Percentiles rank a stretch among this genome's conserved stretches.
Evolutionary conservation across 2,888 invertebrate genomes (phyloP).

Genomic region (Apantesis nais): DNA sequence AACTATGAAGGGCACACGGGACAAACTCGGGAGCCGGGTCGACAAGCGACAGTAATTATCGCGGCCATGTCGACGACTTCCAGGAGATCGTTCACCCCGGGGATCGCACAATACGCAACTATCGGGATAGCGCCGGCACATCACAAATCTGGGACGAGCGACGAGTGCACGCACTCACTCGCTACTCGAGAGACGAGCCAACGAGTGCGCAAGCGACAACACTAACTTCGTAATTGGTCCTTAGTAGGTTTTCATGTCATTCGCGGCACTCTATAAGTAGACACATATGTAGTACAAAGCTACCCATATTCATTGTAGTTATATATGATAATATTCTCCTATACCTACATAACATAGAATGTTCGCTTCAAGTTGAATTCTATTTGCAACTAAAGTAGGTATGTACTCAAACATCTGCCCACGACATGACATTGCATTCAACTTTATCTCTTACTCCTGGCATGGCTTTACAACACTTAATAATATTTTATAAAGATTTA

Average conservation of each 20-base stretch:
- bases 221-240: slow-evolving; percentile 52
- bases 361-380: slow-evolving; percentile 14
- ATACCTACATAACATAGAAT: slow-evolving; percentile 20
- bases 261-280: slow-evolving; percentile 23
- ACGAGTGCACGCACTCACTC: slow-evolving; percentile 44
- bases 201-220: slow-evolving; percentile 45
- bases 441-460: slow-evolving; percentile 15
- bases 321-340: slow-evolving; percentile 22
- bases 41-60: slow-evolving; percentile 81
- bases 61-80: slow-evolving; percentile 81
- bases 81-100: slow-evolving; percentile 82
- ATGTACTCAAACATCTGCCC: slow-evolving; percentile 15
- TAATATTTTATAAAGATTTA: not conserved
- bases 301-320: slow-evolving; percentile 17
- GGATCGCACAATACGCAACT: slow-evolving; percentile 78
- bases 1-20: slow-evolving; percentile 53
- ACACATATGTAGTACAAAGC: slow-evolving; percentile 14
- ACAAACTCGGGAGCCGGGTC: slow-evolving; percentile 41
- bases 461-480: not conserved
- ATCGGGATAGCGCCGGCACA: slow-evolving; percentile 68
- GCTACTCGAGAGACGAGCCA: slow-evolving; percentile 25
- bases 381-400: slow-evolving; percentile 17
- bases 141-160: slow-evolving; percentile 69
- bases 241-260: slow-evolving; percentile 56
- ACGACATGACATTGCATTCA: slow-evolving; percentile 19